Conservation (phyloP, 1,140 invertebrate genomes). For the Campoletis sonorensis region DNA sequence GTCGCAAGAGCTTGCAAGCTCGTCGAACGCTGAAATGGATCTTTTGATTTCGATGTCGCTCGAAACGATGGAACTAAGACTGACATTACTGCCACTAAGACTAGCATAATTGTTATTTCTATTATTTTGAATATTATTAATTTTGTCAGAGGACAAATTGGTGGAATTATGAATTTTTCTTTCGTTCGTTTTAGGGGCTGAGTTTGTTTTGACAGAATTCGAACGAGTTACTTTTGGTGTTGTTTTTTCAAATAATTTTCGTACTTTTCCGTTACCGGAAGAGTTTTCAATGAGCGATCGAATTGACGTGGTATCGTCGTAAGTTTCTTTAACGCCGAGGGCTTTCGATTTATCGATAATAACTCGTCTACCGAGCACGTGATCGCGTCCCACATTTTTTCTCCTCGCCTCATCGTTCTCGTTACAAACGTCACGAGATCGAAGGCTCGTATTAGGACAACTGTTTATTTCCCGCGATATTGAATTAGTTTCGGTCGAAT, state of each 20-base stretch:
- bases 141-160: not conserved
- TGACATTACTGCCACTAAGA: constrained; percentile 72
- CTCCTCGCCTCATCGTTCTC: constrained; percentile 5
- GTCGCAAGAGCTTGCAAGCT: constrained; percentile 77
- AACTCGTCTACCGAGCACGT: constrained; percentile 62
- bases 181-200: constrained; percentile 60
- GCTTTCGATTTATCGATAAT: constrained; percentile 69
- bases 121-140: constrained; percentile 29
- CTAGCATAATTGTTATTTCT: constrained; percentile 60
- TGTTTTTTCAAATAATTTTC: constrained; percentile 56
- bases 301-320: constrained; percentile 37
- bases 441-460: constrained; percentile 23
- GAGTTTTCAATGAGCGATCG: constrained; percentile 38
- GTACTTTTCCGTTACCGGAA: constrained; percentile 49
- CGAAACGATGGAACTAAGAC: constrained; percentile 73
- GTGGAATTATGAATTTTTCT: constrained; percentile 56
- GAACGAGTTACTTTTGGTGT: constrained; percentile 54
- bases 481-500: constrained; percentile 70
- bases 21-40: constrained; percentile 74
- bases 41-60: constrained; percentile 67
- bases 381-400: constrained; percentile 50
- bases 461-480: constrained; percentile 58
- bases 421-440: not conserved
- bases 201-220: constrained; percentile 58
- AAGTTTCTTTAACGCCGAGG: constrained; percentile 51